These are phyloP conservation scores for Sylvietta virens DNA, from an alignment of 2,113 vertebrate species.

Conservation along the genomic window DNA sequence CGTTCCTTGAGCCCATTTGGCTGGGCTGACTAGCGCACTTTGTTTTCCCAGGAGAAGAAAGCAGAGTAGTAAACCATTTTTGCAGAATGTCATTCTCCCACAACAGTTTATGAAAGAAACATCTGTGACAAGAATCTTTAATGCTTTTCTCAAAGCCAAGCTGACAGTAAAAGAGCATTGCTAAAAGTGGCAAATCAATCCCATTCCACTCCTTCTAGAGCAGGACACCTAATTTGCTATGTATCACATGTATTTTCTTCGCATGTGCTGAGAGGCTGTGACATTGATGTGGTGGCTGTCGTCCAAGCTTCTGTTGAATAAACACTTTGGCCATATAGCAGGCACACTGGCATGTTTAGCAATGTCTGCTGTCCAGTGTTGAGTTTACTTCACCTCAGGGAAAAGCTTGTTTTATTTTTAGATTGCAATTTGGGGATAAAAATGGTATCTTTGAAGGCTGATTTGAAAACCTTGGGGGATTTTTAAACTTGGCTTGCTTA, in stretches of 20 bases:
- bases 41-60: slow-evolving; percentile 80
- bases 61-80: slow-evolving; percentile 80
- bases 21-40: slow-evolving; percentile 69
- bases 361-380: slow-evolving; percentile 52
- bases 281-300: slow-evolving; percentile 80
- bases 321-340: slow-evolving; percentile 79
- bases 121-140: slow-evolving; percentile 86
- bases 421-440: slow-evolving; percentile 7
- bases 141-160: slow-evolving; percentile 77
- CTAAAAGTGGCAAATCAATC: slow-evolving; percentile 76
- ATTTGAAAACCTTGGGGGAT: slow-evolving; percentile 23
- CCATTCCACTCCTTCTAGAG: slow-evolving; percentile 74
- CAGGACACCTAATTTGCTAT: slow-evolving; percentile 86
- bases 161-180: slow-evolving; percentile 78
- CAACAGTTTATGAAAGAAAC: slow-evolving; percentile 86
- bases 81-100: slow-evolving; percentile 82
- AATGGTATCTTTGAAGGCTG: slow-evolving; percentile 24
- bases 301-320: slow-evolving; percentile 86
- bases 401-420: slow-evolving; percentile 55
- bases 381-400: slow-evolving; percentile 48
- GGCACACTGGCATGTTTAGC: slow-evolving; percentile 73
- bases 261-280: slow-evolving; percentile 77
- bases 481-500: background rate
- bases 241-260: slow-evolving; percentile 85
- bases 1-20: slow-evolving; percentile 77